Evolutionary conservation across 92 coral and sea anemone genomes (phyloP).

Genomic region (Diadumene lineata): DNA sequence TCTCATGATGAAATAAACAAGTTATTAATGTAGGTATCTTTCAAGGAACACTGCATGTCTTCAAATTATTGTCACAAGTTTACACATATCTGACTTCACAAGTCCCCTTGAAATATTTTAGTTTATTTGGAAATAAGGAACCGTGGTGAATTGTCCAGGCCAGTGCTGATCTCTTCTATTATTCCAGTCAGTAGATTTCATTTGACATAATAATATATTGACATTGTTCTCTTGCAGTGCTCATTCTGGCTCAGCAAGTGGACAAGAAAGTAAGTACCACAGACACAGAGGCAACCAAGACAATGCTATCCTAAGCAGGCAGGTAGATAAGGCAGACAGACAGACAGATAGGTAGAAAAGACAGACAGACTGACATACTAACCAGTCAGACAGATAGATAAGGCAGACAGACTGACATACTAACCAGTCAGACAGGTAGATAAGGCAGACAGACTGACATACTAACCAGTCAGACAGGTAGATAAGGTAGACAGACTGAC

Average conservation of each 20-base stretch:
- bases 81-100: too few relatives aligned
- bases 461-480: background rate
- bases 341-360: background rate
- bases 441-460: background rate
- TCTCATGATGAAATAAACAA: too few relatives aligned
- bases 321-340: background rate
- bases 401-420: background rate
- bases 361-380: background rate
- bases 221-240: conserved; percentile 1
- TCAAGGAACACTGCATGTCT: too few relatives aligned
- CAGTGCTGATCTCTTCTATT: background rate
- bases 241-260: conserved; percentile 58
- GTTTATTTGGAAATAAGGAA: too few relatives aligned
- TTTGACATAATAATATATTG: background rate
- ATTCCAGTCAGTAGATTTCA: too few relatives aligned
- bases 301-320: too few relatives aligned
- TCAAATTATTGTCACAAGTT: too few relatives aligned
- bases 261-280: conserved; percentile 59
- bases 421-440: background rate
- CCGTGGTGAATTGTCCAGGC: too few relatives aligned
- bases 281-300: too few relatives aligned
- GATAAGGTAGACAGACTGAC: background rate
- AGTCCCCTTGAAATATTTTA: too few relatives aligned
- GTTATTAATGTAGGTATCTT: too few relatives aligned
- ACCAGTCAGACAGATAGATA: background rate